Evolutionary conservation across 1,140 invertebrate genomes (phyloP).

Genomic region (Arctopsyche grandis): DNA sequence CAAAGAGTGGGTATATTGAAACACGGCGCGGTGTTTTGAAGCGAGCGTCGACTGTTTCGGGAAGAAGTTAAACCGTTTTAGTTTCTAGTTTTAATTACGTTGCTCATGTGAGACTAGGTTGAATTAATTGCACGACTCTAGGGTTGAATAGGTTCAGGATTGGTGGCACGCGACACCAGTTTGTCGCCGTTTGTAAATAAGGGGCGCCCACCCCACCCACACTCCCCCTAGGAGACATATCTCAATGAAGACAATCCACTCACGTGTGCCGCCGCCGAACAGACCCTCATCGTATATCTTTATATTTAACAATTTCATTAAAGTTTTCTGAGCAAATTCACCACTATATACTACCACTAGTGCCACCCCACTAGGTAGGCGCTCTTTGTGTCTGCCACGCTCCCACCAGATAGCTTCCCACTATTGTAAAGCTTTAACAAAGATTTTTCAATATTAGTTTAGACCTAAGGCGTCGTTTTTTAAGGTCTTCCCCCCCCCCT

Average conservation of each 20-base stretch:
- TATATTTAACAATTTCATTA: constrained; percentile 47
- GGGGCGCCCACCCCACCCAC: not conserved
- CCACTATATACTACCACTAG: no score
- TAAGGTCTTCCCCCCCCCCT: not conserved
- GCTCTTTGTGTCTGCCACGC: constrained; percentile 31
- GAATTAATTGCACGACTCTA: not conserved
- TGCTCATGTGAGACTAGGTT: no score
- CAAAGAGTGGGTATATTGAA: no score
- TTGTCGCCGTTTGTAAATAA: constrained; percentile 20
- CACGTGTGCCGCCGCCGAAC: not conserved
- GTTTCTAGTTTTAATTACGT: no score
- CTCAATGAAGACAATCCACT: constrained; percentile 13
- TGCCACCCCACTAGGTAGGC: not conserved
- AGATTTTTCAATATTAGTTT: constrained; percentile 47
- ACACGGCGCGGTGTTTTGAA: no score
- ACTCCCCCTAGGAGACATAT: not conserved
- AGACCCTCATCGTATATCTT: constrained; percentile 15
- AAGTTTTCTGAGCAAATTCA: constrained; percentile 39
- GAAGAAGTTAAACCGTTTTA: no score
- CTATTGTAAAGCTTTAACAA: constrained; percentile 38
- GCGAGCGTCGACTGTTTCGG: no score
- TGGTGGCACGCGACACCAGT: constrained; percentile 20
- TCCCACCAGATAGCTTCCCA: constrained; percentile 36
- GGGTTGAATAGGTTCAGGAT: constrained; percentile 13
- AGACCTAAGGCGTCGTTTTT: constrained; percentile 39